Conservation (phyloP, 1,140 invertebrate genomes). For the Ceratina calcarata region DNA sequence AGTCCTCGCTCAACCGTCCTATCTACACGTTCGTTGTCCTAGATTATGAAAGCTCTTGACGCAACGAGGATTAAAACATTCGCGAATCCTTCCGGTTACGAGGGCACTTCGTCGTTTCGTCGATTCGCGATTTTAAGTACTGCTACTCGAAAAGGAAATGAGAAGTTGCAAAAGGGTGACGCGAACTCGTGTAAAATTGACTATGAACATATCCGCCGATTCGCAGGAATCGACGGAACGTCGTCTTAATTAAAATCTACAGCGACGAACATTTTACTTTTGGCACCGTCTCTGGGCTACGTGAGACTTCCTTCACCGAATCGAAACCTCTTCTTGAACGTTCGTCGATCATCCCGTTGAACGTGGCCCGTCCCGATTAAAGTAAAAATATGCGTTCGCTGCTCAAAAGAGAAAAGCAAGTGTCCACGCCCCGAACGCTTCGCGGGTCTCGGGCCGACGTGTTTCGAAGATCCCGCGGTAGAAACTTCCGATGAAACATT, state of each 20-base stretch:
- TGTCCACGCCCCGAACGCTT: too few relatives aligned
- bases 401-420: too few relatives aligned
- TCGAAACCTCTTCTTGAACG: not conserved
- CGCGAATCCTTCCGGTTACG: not conserved
- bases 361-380: too few relatives aligned
- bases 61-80: not conserved
- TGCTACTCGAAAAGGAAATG: not conserved
- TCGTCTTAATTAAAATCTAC: conserved; percentile 55
- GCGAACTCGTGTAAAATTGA: too few relatives aligned
- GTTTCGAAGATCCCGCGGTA: too few relatives aligned
- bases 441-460: too few relatives aligned
- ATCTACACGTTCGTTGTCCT: not conserved
- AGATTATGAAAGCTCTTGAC: not conserved
- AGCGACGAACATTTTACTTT: conserved; percentile 61
- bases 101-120: not conserved
- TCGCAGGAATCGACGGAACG: conserved; percentile 41
- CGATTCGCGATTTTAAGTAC: conserved; percentile 4
- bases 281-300: conserved; percentile 68
- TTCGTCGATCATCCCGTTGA: not conserved
- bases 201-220: too few relatives aligned
- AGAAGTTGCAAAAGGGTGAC: too few relatives aligned
- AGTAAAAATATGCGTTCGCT: too few relatives aligned
- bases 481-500: too few relatives aligned
- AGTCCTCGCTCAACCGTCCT: not conserved
- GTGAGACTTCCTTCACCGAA: conserved; percentile 60